Evolutionary conservation across 2,113 vertebrate genomes (phyloP), one percentile per base, ranked within the genome.

Genomic region (Megaleporinus macrocephalus): DNA sequence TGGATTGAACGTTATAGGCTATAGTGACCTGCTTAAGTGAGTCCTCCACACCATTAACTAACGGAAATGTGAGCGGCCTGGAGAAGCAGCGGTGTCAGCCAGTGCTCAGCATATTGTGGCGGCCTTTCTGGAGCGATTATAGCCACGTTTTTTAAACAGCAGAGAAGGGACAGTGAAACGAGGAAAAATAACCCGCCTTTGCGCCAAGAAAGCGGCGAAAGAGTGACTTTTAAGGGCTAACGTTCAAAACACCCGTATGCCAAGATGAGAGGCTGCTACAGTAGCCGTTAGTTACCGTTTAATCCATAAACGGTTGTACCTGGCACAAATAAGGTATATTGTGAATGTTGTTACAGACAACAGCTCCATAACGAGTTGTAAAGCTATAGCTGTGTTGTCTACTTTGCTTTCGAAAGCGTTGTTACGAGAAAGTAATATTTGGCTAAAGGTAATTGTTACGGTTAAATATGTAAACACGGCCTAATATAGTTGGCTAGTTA

Each of bases 31-130:
- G 49, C 16, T 68, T 68, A 68, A 68, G 16, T 68, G 65, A 30
- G 63, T 33, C 63, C 27, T 16, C 63, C 15, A 66, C n/a, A 36
- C 65, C 65, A 68, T 68, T 68, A 68, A 68, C 33, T 68, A 20
- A 36, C 33, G 33, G 65, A 68, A 68, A 36, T 36, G 33, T 36
- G 65, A 20, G 33, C 16, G n/a, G 29, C 65, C 18, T 36, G 16
- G 1, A 20, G 29, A 68, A 68, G 29, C 65, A 36, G 30, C 7
- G 12, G 62, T 7, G 53, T 57, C 53, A n/a, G 53, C 53, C 22
- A 57, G 53, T 57, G 53, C 20, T 57, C 20, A 57, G 53, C 53
- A 57, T 14, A 20, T 57, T n/a, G 20, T 22, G 14, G 7, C n/a
- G 53, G 53, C 53, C 5, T 57, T 57, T n/a, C 53, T 57, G 53